Evolutionary conservation across 2,113 vertebrate species (phyloP), one percentile per base, ranked within the genome.

Genomic region (Plotosus lineatus): DNA sequence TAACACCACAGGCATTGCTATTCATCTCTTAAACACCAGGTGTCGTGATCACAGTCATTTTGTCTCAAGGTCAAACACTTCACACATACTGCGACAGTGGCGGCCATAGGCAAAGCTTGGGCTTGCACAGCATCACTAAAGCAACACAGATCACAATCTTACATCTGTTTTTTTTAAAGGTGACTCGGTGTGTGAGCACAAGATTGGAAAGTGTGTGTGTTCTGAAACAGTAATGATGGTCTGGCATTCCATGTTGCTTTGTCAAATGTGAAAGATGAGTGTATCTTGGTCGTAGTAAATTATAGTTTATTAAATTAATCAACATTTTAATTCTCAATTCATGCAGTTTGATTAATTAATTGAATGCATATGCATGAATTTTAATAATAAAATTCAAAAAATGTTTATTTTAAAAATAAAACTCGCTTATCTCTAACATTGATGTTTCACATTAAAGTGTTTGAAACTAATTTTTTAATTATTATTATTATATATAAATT

Each of bases 1-100:
- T 36, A 50, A 9, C 14, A 12, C 4, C 19, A 15, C 6, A 9
- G 0, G 31, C 28, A 31, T 31, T 78, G 75, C 23, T 31, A 38
- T 53, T 61, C 65, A 48, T 28, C n/a, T 33, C 51, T 66, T 65
- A 26, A 51, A 75, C 92, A 87, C 86, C 85, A 92, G 92, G 73
- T 87, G 92, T 87, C 88, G 90, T 78, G 73, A 36, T 87, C 77
- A 48, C 36, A 51, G 46, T 56, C 28, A 42, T 75, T 53, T 44
- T 74, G 19, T 84, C 8, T 76, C 56, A 83, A 75, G 9, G 78
- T 79, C 51, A 72, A 89, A 89, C 89, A 88, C 79, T 90, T 89
- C 89, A 89, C 80, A 89, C 87, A 83, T 89, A 89, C 81, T 90
- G 87, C 83, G 85, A 69, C 73, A 86, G 63, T 36, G 38, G 55